A percentile compares a stretch with the other conserved stretches of the same genome.
Evolutionary conservation across 2,113 vertebrate genomes (phyloP).

Genomic region (Gnathonemus echidnorhynchus): DNA sequence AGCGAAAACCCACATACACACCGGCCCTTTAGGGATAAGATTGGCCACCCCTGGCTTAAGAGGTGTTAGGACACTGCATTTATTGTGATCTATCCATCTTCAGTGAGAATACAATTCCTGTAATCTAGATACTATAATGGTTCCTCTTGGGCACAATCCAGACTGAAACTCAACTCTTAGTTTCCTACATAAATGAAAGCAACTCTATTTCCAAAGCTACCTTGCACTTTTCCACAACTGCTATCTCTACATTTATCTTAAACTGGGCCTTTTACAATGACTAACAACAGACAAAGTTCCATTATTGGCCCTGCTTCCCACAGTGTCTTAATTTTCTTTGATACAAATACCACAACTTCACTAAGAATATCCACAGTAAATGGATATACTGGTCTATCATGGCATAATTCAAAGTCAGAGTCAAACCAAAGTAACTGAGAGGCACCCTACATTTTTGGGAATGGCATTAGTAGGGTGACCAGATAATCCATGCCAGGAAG

Average conservation of each 20-base stretch:
- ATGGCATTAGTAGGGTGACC: background rate
- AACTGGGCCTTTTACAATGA: background rate
- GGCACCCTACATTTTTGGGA: background rate
- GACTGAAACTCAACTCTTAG: too few relatives aligned
- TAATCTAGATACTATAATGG: too few relatives aligned
- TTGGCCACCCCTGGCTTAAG: background rate
- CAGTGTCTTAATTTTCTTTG: background rate
- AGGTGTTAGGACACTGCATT: background rate
- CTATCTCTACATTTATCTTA: background rate
- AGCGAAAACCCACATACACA: too few relatives aligned
- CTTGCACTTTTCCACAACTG: background rate
- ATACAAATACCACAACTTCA: background rate
- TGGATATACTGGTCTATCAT: background rate
- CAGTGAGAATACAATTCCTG: too few relatives aligned
- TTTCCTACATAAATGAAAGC: too few relatives aligned
- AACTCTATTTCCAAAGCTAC: background rate
- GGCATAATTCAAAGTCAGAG: background rate
- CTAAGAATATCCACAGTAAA: background rate
- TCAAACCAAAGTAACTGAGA: background rate
- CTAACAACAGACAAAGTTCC: background rate
- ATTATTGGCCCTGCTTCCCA: background rate
- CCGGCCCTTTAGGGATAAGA: too few relatives aligned
- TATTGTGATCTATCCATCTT: background rate
- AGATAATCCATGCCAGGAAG: background rate
- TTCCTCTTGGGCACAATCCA: too few relatives aligned